Conservation (phyloP, 2,113 vertebrate genomes). For the Notiomystis cincta region DNA sequence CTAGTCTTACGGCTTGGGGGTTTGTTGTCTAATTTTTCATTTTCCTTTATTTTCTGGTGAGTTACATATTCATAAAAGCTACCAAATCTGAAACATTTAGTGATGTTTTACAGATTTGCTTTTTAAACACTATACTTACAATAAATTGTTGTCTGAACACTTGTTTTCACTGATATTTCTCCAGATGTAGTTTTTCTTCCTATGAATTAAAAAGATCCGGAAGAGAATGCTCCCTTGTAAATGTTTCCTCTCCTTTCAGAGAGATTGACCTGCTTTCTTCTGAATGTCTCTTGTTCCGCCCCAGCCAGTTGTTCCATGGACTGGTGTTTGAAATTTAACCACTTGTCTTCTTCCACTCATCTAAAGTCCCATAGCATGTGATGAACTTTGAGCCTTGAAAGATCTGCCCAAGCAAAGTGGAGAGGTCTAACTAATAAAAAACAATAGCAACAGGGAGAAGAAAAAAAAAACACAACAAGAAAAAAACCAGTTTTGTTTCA, state of each 20-base stretch:
- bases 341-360: neutral
- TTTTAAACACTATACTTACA: neutral
- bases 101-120: neutral
- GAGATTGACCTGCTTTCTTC: conserved; percentile 22
- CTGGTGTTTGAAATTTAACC: conserved; percentile 25
- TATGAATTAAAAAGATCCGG: neutral
- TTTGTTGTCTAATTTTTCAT: neutral
- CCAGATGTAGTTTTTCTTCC: conserved; percentile 10
- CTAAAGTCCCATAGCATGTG: neutral
- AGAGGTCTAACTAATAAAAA: neutral
- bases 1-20: accelerated
- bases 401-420: neutral
- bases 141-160: neutral
- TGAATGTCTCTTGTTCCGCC: neutral
- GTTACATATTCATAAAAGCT: neutral
- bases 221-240: neutral
- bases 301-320: neutral
- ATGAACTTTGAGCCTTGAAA: conserved; percentile 26
- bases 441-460: accelerated
- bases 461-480: neutral
- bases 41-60: neutral
- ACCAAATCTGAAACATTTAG: neutral
- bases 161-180: conserved; percentile 37
- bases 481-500: neutral
- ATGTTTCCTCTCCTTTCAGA: neutral